phyloP scores from a whole-genome alignment of 2,888 invertebrate genomes.

The Electrophaes corylata region DNA sequence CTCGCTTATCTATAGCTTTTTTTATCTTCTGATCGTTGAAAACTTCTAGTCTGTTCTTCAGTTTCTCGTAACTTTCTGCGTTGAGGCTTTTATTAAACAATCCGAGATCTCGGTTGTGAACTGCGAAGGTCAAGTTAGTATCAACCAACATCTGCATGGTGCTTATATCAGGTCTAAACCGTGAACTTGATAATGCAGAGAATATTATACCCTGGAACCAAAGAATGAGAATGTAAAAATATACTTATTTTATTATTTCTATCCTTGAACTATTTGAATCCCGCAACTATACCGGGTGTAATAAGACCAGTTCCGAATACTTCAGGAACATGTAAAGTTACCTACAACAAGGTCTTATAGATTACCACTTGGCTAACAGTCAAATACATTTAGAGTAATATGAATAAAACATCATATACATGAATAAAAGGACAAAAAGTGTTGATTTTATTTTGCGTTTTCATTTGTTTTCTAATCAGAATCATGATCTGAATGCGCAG shows the following conservation, averaged over 20 bases:
- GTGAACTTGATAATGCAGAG: slow-evolving; percentile 70
- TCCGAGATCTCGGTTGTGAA: slow-evolving; percentile 64
- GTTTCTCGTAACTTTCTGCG: slow-evolving; percentile 43
- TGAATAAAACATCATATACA: too few species aligned
- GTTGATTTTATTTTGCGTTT: too few species aligned
- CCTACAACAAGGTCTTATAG: too few species aligned
- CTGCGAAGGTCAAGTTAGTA: slow-evolving; percentile 65
- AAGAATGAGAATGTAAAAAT: slow-evolving; percentile 5
- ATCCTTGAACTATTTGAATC: too few species aligned
- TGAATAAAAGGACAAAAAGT: too few species aligned
- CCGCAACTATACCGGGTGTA: too few species aligned
- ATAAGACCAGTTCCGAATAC: too few species aligned
- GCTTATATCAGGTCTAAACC: slow-evolving; percentile 63
- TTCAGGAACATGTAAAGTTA: too few species aligned
- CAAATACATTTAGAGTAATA: too few species aligned
- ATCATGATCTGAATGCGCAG: too few species aligned
- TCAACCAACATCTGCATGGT: slow-evolving; percentile 53
- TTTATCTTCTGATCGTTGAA: slow-evolving; percentile 68
- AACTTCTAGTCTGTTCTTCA: slow-evolving; percentile 63
- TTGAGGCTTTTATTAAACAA: slow-evolving; percentile 63
- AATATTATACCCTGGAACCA: slow-evolving; percentile 72
- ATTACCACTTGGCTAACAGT: too few species aligned
- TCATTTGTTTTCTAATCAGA: too few species aligned
- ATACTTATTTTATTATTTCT: background rate
- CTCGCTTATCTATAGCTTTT: slow-evolving; percentile 62